Percentiles rank a stretch among this genome's conserved stretches.
Evolutionary conservation across 2,888 invertebrate species (phyloP).

Genomic region (Habrosyne pyritoides): DNA sequence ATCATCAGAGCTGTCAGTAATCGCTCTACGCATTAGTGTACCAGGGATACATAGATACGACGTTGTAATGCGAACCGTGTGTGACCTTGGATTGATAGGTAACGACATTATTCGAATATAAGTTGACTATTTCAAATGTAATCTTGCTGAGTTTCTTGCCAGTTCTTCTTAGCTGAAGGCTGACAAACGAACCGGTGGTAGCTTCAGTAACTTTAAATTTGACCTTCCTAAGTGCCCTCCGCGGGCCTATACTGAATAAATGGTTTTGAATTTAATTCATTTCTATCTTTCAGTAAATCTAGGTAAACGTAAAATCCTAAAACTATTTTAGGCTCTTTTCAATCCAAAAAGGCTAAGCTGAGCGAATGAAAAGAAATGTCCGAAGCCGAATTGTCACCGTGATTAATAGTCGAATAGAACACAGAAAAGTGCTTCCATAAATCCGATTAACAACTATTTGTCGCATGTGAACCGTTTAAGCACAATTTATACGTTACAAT

Average conservation of each 20-base stretch:
- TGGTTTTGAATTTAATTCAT: too few relatives aligned
- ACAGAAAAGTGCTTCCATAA: background rate
- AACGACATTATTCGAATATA: background rate
- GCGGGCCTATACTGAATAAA: too few relatives aligned
- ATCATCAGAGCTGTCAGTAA: background rate
- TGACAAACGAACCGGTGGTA: too few relatives aligned
- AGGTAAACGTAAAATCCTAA: background rate
- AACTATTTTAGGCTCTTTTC: background rate
- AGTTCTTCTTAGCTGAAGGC: too few relatives aligned
- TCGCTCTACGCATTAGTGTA: slow-evolving; percentile 1
- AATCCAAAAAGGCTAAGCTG: background rate
- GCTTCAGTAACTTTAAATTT: too few relatives aligned
- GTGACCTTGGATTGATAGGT: background rate
- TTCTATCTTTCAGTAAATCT: too few relatives aligned
- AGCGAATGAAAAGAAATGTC: background rate
- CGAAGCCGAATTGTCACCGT: background rate
- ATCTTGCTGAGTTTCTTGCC: too few relatives aligned
- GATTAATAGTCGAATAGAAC: background rate
- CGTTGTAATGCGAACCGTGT: background rate
- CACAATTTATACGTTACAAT: background rate
- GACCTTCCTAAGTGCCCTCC: too few relatives aligned
- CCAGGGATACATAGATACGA: background rate
- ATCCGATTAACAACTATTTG: background rate
- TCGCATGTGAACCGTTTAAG: background rate
- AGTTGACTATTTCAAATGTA: background rate